These are phyloP conservation scores for Ophion ellenae DNA, from an alignment of 2,888 invertebrate species.

Conservation along the genomic window DNA sequence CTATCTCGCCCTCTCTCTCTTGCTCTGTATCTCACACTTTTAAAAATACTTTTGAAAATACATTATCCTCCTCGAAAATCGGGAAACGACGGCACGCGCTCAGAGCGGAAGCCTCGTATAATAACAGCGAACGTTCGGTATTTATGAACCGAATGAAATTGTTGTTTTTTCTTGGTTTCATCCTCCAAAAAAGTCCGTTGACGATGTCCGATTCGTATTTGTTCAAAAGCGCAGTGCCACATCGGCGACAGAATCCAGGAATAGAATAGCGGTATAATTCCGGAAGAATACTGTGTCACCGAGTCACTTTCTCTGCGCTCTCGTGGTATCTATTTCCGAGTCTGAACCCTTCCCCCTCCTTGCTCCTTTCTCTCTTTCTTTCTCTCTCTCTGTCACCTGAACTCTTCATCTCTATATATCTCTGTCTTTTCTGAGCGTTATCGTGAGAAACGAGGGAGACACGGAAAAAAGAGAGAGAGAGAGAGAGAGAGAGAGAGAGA, in stretches of 20 bases:
- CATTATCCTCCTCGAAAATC: too few species aligned
- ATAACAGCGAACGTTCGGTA: slow-evolving; percentile 27
- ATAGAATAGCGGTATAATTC: slow-evolving; percentile 71
- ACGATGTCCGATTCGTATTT: slow-evolving; percentile 7
- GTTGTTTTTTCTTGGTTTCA: slow-evolving; percentile 8
- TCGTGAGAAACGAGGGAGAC: slow-evolving; percentile 16
- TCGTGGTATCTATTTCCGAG: slow-evolving; percentile 72
- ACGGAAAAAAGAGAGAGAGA: background rate
- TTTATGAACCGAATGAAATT: slow-evolving; percentile 56
- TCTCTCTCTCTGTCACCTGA: background rate
- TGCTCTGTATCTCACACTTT: slow-evolving; percentile 48
- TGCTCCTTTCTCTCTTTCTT: background rate
- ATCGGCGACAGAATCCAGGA: slow-evolving; percentile 58
- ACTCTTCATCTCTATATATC: slow-evolving; percentile 46
- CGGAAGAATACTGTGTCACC: slow-evolving; percentile 77
- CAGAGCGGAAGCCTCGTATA: too few species aligned
- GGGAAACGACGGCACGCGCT: too few species aligned
- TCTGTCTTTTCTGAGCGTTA: slow-evolving; percentile 26
- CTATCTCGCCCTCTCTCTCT: too few species aligned
- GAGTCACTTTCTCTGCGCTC: slow-evolving; percentile 74
- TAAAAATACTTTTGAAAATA: too few species aligned
- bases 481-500: too few species aligned
- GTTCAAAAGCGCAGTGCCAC: slow-evolving; percentile 39
- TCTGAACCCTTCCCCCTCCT: slow-evolving; percentile 50
- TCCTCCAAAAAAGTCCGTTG: background rate